These are phyloP conservation scores for Gasterosteus aculeatus DNA, from an alignment of 2,113 vertebrate genomes.

Conservation along the genomic window DNA sequence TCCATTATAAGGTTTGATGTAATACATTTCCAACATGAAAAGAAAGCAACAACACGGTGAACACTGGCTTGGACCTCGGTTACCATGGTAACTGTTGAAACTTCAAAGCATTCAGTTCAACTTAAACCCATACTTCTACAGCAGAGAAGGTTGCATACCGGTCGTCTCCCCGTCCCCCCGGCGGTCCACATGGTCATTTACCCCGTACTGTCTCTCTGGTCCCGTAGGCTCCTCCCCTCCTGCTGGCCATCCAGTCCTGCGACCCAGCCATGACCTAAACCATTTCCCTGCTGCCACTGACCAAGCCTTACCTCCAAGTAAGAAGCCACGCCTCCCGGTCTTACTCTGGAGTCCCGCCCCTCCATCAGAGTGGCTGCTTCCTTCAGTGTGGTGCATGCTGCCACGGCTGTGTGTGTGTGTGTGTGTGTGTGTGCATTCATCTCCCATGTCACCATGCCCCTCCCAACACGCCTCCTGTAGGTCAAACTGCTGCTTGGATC, in stretches of 20 bases:
- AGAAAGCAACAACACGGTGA: no score
- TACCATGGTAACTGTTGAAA: not conserved
- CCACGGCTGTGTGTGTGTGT: not conserved
- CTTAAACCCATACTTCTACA: not conserved
- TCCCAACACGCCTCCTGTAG: no score
- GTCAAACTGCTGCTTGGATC: not conserved
- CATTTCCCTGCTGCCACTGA: slow-evolving; percentile 93
- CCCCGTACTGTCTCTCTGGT: slow-evolving; percentile 65
- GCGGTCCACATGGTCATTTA: slow-evolving; percentile 26
- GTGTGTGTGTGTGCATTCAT: slow-evolving; percentile 6
- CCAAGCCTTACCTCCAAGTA: slow-evolving; percentile 98
- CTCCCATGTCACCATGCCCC: slow-evolving; percentile 2
- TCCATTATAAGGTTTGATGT: not conserved
- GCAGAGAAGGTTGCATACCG: not conserved
- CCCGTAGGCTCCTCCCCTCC: slow-evolving; percentile 82
- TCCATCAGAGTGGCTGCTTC: slow-evolving; percentile 18
- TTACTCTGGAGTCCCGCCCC: slow-evolving; percentile 69
- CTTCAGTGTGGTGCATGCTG: slow-evolving; percentile 28
- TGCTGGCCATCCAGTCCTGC: slow-evolving; percentile 92
- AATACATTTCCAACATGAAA: no score
- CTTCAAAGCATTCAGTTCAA: not conserved
- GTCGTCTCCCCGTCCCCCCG: not conserved
- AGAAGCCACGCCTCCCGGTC: slow-evolving; percentile 73
- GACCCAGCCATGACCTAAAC: slow-evolving; percentile 88
- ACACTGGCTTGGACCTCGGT: no score